Conservation (phyloP, 2,888 invertebrate species). For the Athripsodes cinereus region DNA sequence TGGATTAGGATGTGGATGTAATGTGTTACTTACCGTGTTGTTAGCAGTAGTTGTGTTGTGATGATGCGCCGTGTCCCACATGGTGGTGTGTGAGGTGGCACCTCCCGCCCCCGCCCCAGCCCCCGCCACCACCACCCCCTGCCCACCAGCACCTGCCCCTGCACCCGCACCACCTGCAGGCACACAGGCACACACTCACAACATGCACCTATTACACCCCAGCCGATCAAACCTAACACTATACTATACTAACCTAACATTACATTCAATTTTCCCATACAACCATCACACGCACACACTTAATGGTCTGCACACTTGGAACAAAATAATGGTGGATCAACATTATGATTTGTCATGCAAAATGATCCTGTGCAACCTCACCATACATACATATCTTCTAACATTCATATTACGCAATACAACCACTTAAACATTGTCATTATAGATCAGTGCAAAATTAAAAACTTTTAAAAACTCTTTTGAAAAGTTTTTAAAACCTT, state of each 20-base stretch:
- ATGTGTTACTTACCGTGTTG: conserved; percentile 28
- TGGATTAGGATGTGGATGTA: too few relatives aligned
- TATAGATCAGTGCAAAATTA: too few relatives aligned
- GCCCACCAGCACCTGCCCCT: conserved; percentile 28
- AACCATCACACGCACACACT: too few relatives aligned
- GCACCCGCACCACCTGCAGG: conserved; percentile 21
- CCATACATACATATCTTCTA: too few relatives aligned
- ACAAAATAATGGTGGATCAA: too few relatives aligned
- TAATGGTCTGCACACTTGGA: too few relatives aligned
- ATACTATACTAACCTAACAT: conserved; percentile 3
- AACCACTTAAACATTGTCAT: too few relatives aligned
- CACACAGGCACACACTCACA: conserved; percentile 11
- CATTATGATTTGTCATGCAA: too few relatives aligned
- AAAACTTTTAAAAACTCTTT: too few relatives aligned
- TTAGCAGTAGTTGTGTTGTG: conserved; percentile 13
- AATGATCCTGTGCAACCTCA: too few relatives aligned
- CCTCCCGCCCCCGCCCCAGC: conserved; percentile 27
- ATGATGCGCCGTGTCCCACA: conserved; percentile 25
- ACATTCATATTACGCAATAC: too few relatives aligned
- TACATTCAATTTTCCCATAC: not conserved
- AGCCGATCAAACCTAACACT: not conserved
- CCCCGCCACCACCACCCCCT: conserved; percentile 29
- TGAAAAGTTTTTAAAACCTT: too few relatives aligned
- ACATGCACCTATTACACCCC: conserved; percentile 8
- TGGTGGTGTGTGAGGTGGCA: conserved; percentile 28